These are phyloP conservation scores for Ditula angustiorana DNA, from an alignment of 2,888 invertebrate genomes.

Conservation along the genomic window DNA sequence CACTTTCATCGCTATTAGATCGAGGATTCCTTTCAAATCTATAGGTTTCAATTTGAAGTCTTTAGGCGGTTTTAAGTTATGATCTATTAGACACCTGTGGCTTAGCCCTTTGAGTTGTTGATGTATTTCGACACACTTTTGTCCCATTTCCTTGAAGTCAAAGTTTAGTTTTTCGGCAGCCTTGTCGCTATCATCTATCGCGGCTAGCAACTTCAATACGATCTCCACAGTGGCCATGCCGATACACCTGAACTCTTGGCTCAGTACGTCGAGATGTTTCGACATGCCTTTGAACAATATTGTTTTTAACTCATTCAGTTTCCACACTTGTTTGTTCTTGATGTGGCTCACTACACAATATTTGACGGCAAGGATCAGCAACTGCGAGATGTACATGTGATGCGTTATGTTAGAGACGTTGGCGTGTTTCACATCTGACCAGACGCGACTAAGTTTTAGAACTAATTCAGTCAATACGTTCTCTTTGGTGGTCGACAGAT, in stretches of 20 bases:
- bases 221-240: conserved; percentile 92
- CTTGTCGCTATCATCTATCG: conserved; percentile 62
- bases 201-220: conserved; percentile 82
- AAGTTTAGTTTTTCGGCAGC: conserved; percentile 85
- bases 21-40: conserved; percentile 59
- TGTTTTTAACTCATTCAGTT: conserved; percentile 70
- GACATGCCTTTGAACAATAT: conserved; percentile 88
- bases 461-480: conserved; percentile 71
- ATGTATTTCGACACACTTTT: conserved; percentile 77
- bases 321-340: conserved; percentile 58
- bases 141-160: conserved; percentile 86
- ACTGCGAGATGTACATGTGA: conserved; percentile 89
- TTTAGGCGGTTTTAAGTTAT: conserved; percentile 54
- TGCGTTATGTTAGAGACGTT: conserved; percentile 88
- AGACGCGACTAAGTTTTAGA: conserved; percentile 85
- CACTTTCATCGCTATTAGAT: conserved; percentile 64
- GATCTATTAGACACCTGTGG: conserved; percentile 68
- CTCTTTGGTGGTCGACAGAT: conserved; percentile 77
- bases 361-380: conserved; percentile 86
- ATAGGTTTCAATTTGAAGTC: conserved; percentile 53
- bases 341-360: conserved; percentile 69
- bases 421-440: conserved; percentile 88
- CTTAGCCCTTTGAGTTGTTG: conserved; percentile 72
- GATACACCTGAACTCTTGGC: conserved; percentile 85
- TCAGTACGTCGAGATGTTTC: conserved; percentile 88